Base-by-base conservation (phyloP, 2,888 invertebrate genomes). In the Drosophila colorata region DNA sequence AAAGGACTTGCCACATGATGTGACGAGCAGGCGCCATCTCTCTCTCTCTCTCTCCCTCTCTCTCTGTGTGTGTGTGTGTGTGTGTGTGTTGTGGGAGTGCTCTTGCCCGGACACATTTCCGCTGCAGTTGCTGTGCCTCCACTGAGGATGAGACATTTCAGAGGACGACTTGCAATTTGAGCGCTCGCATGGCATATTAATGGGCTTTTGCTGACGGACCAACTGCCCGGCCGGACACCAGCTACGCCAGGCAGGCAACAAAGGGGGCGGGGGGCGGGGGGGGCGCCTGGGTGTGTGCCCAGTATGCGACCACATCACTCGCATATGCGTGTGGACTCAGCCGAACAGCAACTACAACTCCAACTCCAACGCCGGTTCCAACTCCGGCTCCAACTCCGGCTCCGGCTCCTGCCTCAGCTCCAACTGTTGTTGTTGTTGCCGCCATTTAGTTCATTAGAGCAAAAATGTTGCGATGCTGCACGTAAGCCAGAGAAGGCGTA, bases 401-500 rank as follows among this genome's bases (percentile, higher is more conserved):
- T 23, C 18, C 44, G 25, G 43, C 66, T 53, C 31, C 64, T n/a
- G 55, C 44, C 69, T 43, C 44, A 48, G 55, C 57, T 55, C 48
- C 46, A 31, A 46, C 55, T 56, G 20, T 41, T 68, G 61, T 41
- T 40, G 57, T 35, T 48, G 52, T 66, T 66, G 80, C 71, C 80
- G 84, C 78, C 83, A 88, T 88, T 84, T 88, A 75, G 88, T 84
- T 84, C 87, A 86, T 88, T 88, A 83, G 88, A 83, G 80, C 83
- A 86, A 83, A 86, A 86, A 86, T 88, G 74, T 83, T 69, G 74
- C 67, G 63, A 74, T 59, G 74, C 68, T 86, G 88, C 77, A 74
- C 74, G 77, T 66, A 76, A 76, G 44, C 66, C 70, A 25, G 56
- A 43, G 7, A 9, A 20, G 31, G 8, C 28, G 8, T 2, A 3